Percentiles rank a stretch among this genome's conserved stretches.
Conservation (phyloP, 2,888 invertebrate genomes). For the Polymixis lichenea region DNA sequence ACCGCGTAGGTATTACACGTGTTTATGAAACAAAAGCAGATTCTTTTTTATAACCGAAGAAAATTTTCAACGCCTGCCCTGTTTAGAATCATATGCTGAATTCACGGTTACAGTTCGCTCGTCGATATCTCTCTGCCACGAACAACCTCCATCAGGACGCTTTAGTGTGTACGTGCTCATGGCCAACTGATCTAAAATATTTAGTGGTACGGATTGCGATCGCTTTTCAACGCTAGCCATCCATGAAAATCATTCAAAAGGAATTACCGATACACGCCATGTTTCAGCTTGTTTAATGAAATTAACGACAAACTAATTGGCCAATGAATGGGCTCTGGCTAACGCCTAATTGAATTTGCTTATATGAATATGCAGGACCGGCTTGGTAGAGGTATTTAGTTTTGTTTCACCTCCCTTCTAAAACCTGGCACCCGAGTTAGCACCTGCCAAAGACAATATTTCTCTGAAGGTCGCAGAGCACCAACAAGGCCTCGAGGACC, state of each 20-base stretch:
- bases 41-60: no score
- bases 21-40: no score
- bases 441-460: conserved; percentile 1
- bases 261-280: conserved; percentile 63
- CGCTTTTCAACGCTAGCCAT: background rate
- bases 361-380: background rate
- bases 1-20: no score
- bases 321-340: conserved; percentile 39
- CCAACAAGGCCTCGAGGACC: background rate
- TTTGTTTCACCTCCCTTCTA: background rate
- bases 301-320: conserved; percentile 46
- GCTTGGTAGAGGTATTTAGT: background rate
- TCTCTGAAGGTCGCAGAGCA: conserved; percentile 10
- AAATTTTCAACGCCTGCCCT: no score
- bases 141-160: no score
- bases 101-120: no score
- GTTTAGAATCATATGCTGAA: no score
- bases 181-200: background rate
- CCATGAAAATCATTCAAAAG: background rate
- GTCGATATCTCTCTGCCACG: no score
- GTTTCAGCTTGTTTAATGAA: conserved; percentile 62
- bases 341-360: background rate
- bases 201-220: background rate
- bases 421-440: background rate
- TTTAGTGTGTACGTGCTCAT: background rate